Evolutionary conservation across 2,113 vertebrate genomes (phyloP).

Genomic region (Pterocles orientalis): DNA sequence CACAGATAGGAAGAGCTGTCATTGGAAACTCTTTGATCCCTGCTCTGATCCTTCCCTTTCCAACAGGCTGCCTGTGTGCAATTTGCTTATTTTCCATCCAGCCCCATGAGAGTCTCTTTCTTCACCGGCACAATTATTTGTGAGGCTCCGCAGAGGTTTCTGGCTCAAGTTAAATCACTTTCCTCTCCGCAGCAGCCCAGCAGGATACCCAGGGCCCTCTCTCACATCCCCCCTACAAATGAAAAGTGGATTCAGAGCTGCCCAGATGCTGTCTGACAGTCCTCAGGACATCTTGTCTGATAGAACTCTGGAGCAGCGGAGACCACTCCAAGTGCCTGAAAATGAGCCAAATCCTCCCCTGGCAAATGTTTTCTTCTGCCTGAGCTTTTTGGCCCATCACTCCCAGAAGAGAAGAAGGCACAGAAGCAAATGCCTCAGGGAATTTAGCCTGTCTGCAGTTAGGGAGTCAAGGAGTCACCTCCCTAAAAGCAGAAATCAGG

Average conservation of each 20-base stretch:
- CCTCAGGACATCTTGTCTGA: background rate
- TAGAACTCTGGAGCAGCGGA: background rate
- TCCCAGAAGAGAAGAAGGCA: background rate
- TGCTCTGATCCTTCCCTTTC: background rate
- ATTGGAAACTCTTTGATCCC: background rate
- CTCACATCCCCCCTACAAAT: background rate
- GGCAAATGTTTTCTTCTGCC: background rate
- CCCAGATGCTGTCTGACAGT: background rate
- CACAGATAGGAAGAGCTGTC: background rate
- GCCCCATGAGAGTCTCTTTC: background rate
- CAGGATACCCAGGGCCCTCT: background rate
- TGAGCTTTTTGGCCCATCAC: background rate
- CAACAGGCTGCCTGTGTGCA: background rate
- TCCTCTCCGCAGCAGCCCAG: background rate
- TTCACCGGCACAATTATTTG: conserved; percentile 10
- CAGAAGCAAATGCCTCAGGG: background rate
- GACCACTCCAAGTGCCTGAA: background rate
- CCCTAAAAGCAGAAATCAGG: background rate
- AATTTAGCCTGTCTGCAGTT: background rate
- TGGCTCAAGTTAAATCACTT: background rate
- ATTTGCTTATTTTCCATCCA: conserved; percentile 6
- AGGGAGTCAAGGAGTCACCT: accelerated
- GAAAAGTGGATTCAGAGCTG: background rate
- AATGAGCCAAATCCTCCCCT: background rate
- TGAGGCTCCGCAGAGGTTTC: background rate